These are phyloP conservation scores for Syngnathus rostellatus DNA, from an alignment of 2,797 vertebrate genomes.

Conservation along the genomic window DNA sequence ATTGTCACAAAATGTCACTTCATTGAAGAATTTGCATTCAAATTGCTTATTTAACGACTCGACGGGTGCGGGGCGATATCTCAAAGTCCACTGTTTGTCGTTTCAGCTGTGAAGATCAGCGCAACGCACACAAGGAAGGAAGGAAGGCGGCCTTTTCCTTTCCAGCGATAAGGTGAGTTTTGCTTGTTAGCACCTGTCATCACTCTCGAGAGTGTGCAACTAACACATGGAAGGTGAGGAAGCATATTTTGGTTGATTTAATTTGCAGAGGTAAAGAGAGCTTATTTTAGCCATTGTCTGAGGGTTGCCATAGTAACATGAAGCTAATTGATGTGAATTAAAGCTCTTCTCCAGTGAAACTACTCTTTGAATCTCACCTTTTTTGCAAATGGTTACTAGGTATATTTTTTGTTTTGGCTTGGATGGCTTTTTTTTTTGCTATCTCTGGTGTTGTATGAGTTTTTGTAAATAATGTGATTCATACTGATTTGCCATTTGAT, in stretches of 20 bases:
- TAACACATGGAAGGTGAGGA: slow-evolving; percentile 1
- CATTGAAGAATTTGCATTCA: not conserved
- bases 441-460: not conserved
- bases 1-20: not conserved
- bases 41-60: not conserved
- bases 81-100: slow-evolving; percentile 29
- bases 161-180: slow-evolving; percentile 56
- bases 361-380: not conserved
- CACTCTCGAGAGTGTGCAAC: not conserved
- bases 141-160: slow-evolving; percentile 32
- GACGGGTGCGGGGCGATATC: not conserved
- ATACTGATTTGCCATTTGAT: too few species aligned
- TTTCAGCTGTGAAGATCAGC: slow-evolving; percentile 62
- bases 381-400: not conserved
- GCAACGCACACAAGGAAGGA: slow-evolving; percentile 19
- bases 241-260: not conserved
- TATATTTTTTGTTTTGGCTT: too few species aligned
- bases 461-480: not conserved
- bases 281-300: not conserved
- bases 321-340: not conserved
- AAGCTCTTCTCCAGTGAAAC: not conserved
- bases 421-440: too few species aligned
- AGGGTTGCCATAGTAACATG: not conserved
- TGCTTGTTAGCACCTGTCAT: not conserved
- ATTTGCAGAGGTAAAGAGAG: not conserved